phyloP scores from a whole-genome alignment of 2,113 vertebrate species.

The Ellobius talpinus region DNA sequence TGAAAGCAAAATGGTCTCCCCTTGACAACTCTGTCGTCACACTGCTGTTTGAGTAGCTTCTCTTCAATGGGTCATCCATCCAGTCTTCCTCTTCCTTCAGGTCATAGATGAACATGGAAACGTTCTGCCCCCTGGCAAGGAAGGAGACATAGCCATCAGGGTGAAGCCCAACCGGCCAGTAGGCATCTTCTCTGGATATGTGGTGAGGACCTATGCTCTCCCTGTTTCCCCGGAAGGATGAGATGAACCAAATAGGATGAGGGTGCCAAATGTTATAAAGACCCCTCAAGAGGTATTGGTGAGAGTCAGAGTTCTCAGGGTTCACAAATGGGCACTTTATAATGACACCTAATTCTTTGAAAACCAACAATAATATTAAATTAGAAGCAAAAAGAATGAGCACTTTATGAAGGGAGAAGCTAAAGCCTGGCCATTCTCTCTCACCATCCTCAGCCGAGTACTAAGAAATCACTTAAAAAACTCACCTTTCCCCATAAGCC shows the following conservation, averaged over 20 bases:
- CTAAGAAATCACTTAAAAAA: background rate
- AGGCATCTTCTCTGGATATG: conserved; percentile 89
- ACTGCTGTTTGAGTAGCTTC: background rate
- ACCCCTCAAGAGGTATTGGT: background rate
- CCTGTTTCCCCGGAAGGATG: background rate
- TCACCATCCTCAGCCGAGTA: background rate
- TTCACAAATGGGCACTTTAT: background rate
- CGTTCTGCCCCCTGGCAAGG: conserved; percentile 84
- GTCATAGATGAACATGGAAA: conserved; percentile 88
- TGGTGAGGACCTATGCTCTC: conserved; percentile 82
- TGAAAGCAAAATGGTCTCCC: background rate
- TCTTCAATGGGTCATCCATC: background rate
- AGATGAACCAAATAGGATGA: background rate
- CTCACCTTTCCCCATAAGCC: background rate
- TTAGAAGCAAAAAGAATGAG: background rate
- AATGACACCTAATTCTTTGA: background rate
- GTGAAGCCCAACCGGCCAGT: conserved; percentile 88
- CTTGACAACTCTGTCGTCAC: background rate
- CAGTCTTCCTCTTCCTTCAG: conserved; percentile 82
- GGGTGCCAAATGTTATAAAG: background rate
- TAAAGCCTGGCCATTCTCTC: background rate
- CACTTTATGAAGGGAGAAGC: background rate
- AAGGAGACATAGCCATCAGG: conserved; percentile 90
- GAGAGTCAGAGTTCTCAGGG: background rate
- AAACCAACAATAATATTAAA: background rate